phyloP scores from a whole-genome alignment of 2,888 invertebrate species.

The Aradus depressus region DNA sequence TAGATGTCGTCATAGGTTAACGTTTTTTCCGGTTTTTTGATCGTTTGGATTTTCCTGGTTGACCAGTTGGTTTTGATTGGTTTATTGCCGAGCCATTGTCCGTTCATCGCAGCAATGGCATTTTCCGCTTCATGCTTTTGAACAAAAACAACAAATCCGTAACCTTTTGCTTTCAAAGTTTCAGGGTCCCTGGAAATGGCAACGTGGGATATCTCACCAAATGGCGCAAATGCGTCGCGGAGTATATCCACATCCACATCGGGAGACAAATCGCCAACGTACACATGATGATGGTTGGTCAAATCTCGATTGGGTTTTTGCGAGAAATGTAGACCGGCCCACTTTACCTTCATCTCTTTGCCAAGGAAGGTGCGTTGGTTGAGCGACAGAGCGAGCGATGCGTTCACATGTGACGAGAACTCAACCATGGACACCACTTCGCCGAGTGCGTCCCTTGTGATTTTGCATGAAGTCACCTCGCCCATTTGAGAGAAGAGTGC shows the following conservation, averaged over 20 bases:
- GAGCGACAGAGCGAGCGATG: conserved; percentile 96
- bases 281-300: conserved; percentile 98
- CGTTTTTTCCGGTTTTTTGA: conserved; percentile 43
- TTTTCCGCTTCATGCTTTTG: conserved; percentile 98
- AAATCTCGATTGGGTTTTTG: conserved; percentile 93
- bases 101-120: conserved; percentile 97
- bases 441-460: conserved; percentile 94
- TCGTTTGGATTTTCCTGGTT: conserved; percentile 65
- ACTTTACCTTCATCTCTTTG: conserved; percentile 99
- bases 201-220: conserved; percentile 99
- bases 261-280: conserved; percentile 97
- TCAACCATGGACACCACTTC: conserved; percentile 99
- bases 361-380: conserved; percentile 94
- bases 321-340: no score
- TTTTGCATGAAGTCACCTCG: conserved; percentile 95
- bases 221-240: conserved; percentile 94
- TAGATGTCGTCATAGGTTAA: conserved; percentile 67
- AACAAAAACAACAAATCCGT: conserved; percentile 98
- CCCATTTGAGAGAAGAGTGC: conserved; percentile 96
- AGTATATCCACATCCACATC: conserved; percentile 98
- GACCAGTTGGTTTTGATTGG: conserved; percentile 99
- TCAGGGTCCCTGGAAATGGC: conserved; percentile 97
- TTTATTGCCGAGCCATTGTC: conserved; percentile 95
- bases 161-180: conserved; percentile 97
- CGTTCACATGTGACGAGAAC: conserved; percentile 90